Conservation (phyloP, 2,113 vertebrate genomes). For the Calyptommatus sinebrachiatus region DNA sequence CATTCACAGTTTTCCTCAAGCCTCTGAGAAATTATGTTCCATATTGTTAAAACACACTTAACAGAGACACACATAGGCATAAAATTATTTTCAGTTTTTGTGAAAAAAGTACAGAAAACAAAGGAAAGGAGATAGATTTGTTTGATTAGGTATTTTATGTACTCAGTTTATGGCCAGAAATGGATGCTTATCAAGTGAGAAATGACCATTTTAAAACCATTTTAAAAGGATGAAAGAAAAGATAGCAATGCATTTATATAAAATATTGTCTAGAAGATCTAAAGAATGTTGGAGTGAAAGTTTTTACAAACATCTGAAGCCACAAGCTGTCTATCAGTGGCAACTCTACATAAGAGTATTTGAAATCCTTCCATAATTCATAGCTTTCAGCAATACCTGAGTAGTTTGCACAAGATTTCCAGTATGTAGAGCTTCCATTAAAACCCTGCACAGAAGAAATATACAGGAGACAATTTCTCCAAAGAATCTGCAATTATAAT, state of each 20-base stretch:
- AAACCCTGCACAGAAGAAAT: not conserved
- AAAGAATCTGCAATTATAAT: constrained; percentile 37
- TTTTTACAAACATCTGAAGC: too few relatives aligned
- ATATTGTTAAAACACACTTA: not conserved
- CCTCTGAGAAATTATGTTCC: not conserved
- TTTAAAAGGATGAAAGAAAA: not conserved
- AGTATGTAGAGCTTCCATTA: too few relatives aligned
- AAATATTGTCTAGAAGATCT: constrained; percentile 15
- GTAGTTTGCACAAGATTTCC: too few relatives aligned
- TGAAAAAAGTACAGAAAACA: not conserved
- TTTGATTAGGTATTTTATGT: not conserved
- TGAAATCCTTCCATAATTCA: too few relatives aligned
- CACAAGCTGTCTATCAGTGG: too few relatives aligned
- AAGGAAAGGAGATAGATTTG: not conserved
- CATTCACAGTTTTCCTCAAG: not conserved
- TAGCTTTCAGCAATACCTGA: too few relatives aligned
- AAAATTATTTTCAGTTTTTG: not conserved
- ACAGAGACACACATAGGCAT: not conserved
- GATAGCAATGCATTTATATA: constrained; percentile 33
- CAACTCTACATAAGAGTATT: too few relatives aligned
- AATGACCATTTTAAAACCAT: not conserved
- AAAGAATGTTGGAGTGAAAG: not conserved
- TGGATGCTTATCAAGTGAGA: not conserved
- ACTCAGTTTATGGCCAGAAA: not conserved
- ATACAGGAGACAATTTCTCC: constrained; percentile 18